Conservation (phyloP, 2,797 vertebrate species). For the Australoheros facetus region DNA sequence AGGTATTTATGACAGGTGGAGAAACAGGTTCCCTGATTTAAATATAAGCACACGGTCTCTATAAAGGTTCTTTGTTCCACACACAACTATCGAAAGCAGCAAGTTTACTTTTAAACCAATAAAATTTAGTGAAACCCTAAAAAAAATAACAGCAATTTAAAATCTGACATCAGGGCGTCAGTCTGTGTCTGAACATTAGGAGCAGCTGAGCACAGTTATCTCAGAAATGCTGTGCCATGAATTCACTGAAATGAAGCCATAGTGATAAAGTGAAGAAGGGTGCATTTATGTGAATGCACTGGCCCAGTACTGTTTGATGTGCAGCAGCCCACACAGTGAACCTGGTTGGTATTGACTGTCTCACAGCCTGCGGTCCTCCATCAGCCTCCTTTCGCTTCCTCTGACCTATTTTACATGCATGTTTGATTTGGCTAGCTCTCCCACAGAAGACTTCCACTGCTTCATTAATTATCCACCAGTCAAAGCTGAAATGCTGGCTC, state of each 20-base stretch:
- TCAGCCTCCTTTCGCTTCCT: constrained; percentile 29
- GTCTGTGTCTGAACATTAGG: background rate
- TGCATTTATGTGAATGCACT: background rate
- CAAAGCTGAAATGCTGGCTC: background rate
- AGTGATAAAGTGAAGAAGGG: background rate
- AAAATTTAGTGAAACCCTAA: no score
- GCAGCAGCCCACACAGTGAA: background rate
- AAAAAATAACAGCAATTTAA: background rate
- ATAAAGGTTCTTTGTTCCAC: no score
- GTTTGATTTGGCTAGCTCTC: constrained; percentile 19
- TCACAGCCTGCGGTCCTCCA: background rate
- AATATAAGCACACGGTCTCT: no score
- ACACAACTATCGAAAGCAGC: no score
- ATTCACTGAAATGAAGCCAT: no score
- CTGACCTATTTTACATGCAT: constrained; percentile 21
- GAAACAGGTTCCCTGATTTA: no score
- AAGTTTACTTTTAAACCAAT: no score
- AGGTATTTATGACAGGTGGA: no score
- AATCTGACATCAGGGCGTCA: background rate
- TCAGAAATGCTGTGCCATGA: background rate
- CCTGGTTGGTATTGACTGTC: background rate
- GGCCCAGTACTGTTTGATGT: background rate
- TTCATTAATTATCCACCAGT: constrained; percentile 28
- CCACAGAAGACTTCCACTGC: background rate
- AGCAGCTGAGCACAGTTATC: background rate